Conservation (phyloP, 2,797 vertebrate species). For the Rallus crepitans region DNA sequence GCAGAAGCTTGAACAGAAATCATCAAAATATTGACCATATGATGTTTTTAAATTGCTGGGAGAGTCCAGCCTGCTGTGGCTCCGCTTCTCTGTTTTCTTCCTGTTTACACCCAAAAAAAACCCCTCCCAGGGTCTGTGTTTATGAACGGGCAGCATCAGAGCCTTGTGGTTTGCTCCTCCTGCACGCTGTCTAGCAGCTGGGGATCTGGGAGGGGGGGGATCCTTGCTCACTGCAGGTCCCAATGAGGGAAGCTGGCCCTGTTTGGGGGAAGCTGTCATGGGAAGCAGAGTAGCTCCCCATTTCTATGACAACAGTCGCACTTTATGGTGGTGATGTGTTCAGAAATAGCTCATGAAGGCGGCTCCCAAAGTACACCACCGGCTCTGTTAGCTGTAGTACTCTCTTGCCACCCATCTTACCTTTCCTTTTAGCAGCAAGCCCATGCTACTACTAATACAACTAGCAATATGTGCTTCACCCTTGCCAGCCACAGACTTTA, state of each 20-base stretch:
- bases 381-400: background rate
- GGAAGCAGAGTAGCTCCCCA: background rate
- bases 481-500: background rate
- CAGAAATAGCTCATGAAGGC: background rate
- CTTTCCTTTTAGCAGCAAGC: background rate
- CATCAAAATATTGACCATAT: conserved; percentile 16
- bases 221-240: background rate
- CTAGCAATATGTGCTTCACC: background rate
- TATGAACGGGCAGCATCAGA: background rate
- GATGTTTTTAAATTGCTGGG: background rate
- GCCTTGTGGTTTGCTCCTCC: background rate
- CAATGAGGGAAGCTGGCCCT: background rate
- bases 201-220: background rate
- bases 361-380: background rate
- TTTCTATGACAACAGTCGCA: background rate
- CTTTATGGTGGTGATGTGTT: background rate
- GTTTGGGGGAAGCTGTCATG: background rate
- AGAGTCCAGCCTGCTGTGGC: background rate
- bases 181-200: background rate
- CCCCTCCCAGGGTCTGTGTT: background rate
- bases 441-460: background rate
- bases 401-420: background rate
- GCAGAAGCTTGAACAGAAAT: background rate
- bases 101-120: background rate
- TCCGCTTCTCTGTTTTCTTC: conserved; percentile 18